phyloP scores from a whole-genome alignment of 2,797 vertebrate genomes.

The Siniperca obscura region DNA sequence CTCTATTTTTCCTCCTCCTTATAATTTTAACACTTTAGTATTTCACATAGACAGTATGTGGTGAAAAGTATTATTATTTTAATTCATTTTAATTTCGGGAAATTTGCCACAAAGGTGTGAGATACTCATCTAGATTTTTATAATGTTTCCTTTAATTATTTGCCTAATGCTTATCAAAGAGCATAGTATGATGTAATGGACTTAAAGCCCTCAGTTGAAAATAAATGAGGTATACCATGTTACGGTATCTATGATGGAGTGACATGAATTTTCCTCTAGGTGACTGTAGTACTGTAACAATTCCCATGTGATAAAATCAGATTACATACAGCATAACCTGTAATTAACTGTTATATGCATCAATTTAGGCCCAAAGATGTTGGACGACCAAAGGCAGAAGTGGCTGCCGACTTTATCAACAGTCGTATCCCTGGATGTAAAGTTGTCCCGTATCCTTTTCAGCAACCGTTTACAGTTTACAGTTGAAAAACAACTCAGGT shows the following conservation, averaged over 20 bases:
- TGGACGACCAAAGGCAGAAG: slow-evolving; percentile 96
- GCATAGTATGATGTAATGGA: not conserved
- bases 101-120: not conserved
- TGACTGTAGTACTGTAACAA: not conserved
- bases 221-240: not conserved
- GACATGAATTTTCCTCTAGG: not conserved
- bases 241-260: not conserved
- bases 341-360: not conserved
- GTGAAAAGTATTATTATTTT: not conserved
- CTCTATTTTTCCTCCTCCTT: not conserved
- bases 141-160: not conserved
- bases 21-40: slow-evolving; percentile 1
- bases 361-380: slow-evolving; percentile 91
- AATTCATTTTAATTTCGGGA: too few relatives aligned
- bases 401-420: slow-evolving; percentile 96
- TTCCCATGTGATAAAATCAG: not conserved
- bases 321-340: not conserved
- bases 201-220: not conserved
- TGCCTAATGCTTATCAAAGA: not conserved
- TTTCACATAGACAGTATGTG: not conserved
- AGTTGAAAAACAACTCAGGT: not conserved
- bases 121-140: not conserved
- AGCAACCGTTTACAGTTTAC: not conserved
- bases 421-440: slow-evolving; percentile 90
- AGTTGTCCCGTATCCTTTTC: slow-evolving; percentile 92